phyloP scores from a whole-genome alignment of 2,113 vertebrate species.

The Junco hyemalis region DNA sequence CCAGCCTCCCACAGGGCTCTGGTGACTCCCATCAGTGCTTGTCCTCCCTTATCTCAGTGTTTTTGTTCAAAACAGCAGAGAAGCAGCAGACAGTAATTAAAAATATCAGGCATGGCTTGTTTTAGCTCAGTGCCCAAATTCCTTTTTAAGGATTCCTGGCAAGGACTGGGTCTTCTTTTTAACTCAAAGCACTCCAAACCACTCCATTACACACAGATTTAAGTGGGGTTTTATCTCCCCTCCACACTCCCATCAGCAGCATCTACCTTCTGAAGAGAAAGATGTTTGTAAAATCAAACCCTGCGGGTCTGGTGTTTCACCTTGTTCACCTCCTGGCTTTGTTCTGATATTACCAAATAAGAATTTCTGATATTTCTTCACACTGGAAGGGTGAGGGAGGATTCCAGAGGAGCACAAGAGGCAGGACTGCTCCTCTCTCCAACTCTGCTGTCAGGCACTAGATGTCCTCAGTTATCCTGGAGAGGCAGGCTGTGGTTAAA shows the following conservation, averaged over 20 bases:
- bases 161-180: not conserved
- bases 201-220: accelerated
- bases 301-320: not conserved
- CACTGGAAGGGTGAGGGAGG: not conserved
- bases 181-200: not conserved
- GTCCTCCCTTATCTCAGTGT: not conserved
- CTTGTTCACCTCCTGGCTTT: not conserved
- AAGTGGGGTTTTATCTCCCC: not conserved
- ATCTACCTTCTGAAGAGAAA: not conserved
- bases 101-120: not conserved
- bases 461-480: constrained; percentile 50
- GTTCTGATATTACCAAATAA: not conserved
- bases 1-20: accelerated
- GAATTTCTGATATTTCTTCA: not conserved
- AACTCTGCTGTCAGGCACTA: constrained; percentile 5
- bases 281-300: not conserved
- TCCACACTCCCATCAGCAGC: not conserved
- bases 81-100: not conserved
- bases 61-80: not conserved
- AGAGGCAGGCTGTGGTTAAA: not conserved
- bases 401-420: not conserved
- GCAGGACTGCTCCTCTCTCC: not conserved
- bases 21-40: not conserved
- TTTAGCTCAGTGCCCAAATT: not conserved
- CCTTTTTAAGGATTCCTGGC: not conserved